Evolutionary conservation across 2,888 invertebrate species (phyloP), one percentile per base, ranked within the genome.

Genomic region (Synergus japonicus): DNA sequence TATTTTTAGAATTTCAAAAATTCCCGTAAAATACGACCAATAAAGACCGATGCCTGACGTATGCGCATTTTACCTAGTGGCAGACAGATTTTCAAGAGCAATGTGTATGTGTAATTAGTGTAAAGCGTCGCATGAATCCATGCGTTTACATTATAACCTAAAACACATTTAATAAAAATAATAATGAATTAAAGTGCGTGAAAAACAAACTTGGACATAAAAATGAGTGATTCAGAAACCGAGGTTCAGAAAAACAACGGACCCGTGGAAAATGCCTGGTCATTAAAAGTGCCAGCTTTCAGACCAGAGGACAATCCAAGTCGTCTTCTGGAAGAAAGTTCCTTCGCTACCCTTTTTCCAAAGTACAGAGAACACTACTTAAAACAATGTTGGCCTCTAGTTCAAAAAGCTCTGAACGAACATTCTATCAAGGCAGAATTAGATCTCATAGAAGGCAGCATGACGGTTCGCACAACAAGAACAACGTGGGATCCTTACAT

Each of bases 401-500:
- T 99, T 0, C 96, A 98, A 90, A 98, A 98, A 92, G 94, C 96
- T 0, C 92, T 99, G 29, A 94, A 94, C 46, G 97, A 97, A 87
- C 95, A 97, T 91, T 94, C 95, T 85, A 92, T 99, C 12, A 95
- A 96, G 88, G 97, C 97, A 0, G 98, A 98, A 89, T 93, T 99
- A 83, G 99, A 99, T 93, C 93, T 98, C 2, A 94, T 98, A 7
- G 98, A 99, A 93, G 95, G 99, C 64, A 98, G 97, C 87, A 97
- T 99, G 96, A 95, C 96, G 0, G 99, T 99, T 0, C 95, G 94
- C 91, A 99, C 99, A 0, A 98, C 98, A 0, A 94, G 97, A 78
- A 98, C 99, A 93, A 99, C 99, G 0, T 99, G 98, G 98, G 99
- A 99, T 93, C 99, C 99, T 0, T 99, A 97, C 87, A 97, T 98